A percentile compares a stretch with the other conserved stretches of the same genome.
These are phyloP conservation scores for Prenolepis imparis DNA, from an alignment of 2,888 invertebrate species.

Conservation along the genomic window DNA sequence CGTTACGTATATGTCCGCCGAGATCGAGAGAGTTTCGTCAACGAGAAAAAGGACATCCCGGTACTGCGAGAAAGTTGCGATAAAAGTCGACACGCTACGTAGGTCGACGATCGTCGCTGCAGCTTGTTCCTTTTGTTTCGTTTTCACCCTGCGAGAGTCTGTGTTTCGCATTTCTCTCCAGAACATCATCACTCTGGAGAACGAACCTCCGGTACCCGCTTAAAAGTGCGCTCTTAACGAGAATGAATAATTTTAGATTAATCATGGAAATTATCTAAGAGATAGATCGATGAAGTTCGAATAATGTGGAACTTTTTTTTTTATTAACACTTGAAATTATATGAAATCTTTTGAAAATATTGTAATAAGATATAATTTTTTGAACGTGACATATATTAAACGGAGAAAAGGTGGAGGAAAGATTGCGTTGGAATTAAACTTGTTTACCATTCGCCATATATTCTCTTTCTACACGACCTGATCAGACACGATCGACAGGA, in stretches of 20 bases:
- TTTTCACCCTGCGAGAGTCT: neutral
- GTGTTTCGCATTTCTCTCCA: neutral
- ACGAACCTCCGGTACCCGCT: neutral
- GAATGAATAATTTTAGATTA: neutral
- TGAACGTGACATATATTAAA: neutral
- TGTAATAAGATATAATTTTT: neutral
- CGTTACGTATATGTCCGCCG: constrained; percentile 56
- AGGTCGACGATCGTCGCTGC: neutral
- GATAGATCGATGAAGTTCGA: too few relatives aligned
- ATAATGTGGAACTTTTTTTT: neutral
- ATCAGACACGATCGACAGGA: neutral
- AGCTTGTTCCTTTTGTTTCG: neutral
- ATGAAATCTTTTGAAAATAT: neutral
- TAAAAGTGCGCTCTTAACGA: neutral
- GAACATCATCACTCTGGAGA: neutral
- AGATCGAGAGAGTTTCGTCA: constrained; percentile 58
- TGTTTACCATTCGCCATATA: neutral
- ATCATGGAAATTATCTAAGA: neutral
- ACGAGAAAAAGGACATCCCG: constrained; percentile 41
- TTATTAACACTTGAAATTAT: too few relatives aligned
- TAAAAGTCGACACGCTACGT: constrained; percentile 43
- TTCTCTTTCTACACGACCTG: neutral
- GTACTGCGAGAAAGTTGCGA: constrained; percentile 69
- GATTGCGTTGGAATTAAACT: neutral
- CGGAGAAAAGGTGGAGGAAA: neutral